Evolutionary conservation across 2,797 vertebrate genomes (phyloP).

Genomic region (Hoplostethus atlanticus): DNA sequence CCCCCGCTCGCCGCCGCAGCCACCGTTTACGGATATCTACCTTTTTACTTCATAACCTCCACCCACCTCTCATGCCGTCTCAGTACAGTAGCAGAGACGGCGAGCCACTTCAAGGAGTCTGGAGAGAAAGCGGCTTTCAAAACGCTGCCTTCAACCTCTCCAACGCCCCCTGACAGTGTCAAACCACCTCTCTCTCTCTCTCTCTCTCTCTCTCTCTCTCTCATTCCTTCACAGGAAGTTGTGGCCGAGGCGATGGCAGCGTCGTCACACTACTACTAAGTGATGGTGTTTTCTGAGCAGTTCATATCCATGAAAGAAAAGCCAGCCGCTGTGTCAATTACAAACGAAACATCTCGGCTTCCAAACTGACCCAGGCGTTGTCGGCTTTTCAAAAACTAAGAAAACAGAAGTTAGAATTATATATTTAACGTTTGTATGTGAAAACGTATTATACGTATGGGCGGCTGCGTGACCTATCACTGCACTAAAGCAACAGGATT

Average conservation of each 20-base stretch:
- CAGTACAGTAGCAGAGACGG: slow-evolving; percentile 80
- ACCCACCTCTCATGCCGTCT: slow-evolving; percentile 47
- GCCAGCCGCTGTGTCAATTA: too few relatives aligned
- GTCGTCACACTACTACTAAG: slow-evolving; percentile 52
- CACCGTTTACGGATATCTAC: slow-evolving; percentile 14
- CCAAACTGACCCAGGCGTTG: too few relatives aligned
- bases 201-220: slow-evolving; percentile 33
- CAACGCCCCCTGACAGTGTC: slow-evolving; percentile 73
- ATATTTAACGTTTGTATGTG: too few relatives aligned
- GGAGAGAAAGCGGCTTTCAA: slow-evolving; percentile 49
- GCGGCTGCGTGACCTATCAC: too few relatives aligned
- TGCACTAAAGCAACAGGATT: too few relatives aligned
- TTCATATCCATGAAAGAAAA: not conserved
- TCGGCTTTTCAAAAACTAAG: too few relatives aligned
- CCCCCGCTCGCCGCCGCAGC: not conserved
- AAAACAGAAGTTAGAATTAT: too few relatives aligned
- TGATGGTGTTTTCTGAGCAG: slow-evolving; percentile 23
- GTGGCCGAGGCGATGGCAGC: slow-evolving; percentile 61
- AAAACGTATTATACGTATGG: too few relatives aligned
- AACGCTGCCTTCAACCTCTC: slow-evolving; percentile 64
- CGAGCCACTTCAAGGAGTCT: slow-evolving; percentile 82
- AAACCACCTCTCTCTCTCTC: slow-evolving; percentile 43
- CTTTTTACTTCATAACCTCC: slow-evolving; percentile 30
- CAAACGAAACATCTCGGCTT: too few relatives aligned
- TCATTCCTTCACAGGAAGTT: slow-evolving; percentile 75